Percentiles rank a stretch among this genome's conserved stretches.
Conservation (phyloP, 2,113 vertebrate species). For the Gymnocephalus cernua region DNA sequence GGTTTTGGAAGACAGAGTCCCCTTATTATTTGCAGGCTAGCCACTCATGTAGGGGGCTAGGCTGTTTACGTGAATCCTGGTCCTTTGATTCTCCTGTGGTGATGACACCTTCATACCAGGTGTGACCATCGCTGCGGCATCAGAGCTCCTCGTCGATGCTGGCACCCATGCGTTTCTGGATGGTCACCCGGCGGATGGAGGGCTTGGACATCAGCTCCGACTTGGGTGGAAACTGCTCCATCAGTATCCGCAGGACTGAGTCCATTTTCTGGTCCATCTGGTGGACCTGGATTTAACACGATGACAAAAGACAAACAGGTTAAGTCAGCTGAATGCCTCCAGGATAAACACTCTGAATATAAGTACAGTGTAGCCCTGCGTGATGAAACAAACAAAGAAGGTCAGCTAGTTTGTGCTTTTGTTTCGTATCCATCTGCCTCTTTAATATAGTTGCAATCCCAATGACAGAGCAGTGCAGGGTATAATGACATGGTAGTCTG, state of each 20-base stretch:
- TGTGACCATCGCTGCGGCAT: slow-evolving; percentile 1
- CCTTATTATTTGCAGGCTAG: slow-evolving; percentile 3
- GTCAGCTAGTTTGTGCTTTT: slow-evolving; percentile 26
- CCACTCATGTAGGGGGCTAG: not conserved
- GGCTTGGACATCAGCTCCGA: slow-evolving; percentile 70
- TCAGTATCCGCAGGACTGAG: slow-evolving; percentile 78
- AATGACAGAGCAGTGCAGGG: slow-evolving; percentile 69
- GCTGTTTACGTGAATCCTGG: slow-evolving; percentile 36
- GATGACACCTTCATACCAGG: slow-evolving; percentile 24
- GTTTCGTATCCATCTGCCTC: slow-evolving; percentile 49
- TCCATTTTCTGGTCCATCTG: slow-evolving; percentile 84
- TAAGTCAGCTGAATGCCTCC: slow-evolving; percentile 23
- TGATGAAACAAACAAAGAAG: slow-evolving; percentile 50
- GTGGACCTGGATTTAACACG: slow-evolving; percentile 72
- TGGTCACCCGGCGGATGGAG: slow-evolving; percentile 76
- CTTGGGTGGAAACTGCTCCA: slow-evolving; percentile 78
- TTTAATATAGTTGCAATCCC: slow-evolving; percentile 54
- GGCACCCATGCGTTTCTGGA: slow-evolving; percentile 76
- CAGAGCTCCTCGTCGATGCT: slow-evolving; percentile 81
- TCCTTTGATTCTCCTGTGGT: slow-evolving; percentile 37
- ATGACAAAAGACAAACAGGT: slow-evolving; percentile 44
- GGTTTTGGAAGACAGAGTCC: slow-evolving; percentile 48
- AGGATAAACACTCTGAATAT: slow-evolving; percentile 19
- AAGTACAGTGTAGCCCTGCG: slow-evolving; percentile 11
- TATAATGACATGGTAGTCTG: slow-evolving; percentile 71